Percentiles rank a stretch among this genome's conserved stretches.
Evolutionary conservation across 2,797 vertebrate genomes (phyloP).

Genomic region (Melanotaenia boesemani): DNA sequence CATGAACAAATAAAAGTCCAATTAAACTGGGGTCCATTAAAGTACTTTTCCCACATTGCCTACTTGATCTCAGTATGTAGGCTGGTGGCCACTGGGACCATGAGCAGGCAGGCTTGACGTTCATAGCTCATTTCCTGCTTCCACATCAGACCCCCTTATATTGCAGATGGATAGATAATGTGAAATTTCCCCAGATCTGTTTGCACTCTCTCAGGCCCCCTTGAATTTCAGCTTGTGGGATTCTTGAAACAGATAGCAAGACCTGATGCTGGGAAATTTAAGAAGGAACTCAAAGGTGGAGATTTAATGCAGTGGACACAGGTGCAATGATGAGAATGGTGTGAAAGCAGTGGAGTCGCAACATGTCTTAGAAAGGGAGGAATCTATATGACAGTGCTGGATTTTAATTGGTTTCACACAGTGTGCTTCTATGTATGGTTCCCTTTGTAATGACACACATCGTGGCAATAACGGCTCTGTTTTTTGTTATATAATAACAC

Average conservation of each 20-base stretch:
- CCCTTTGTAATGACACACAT: constrained; percentile 74
- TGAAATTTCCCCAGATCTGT: constrained; percentile 65
- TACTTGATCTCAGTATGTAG: constrained; percentile 76
- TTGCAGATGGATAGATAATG: constrained; percentile 76
- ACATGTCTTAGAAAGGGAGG: constrained; percentile 66
- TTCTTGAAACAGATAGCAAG: constrained; percentile 64
- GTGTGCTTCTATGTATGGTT: constrained; percentile 73
- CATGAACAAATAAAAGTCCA: constrained; percentile 79
- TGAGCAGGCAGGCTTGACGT: constrained; percentile 62
- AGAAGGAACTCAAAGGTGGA: constrained; percentile 48
- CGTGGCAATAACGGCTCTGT: constrained; percentile 63
- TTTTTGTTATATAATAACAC: constrained; percentile 78
- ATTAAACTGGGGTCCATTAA: constrained; percentile 75
- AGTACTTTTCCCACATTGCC: constrained; percentile 58
- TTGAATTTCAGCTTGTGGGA: constrained; percentile 57
- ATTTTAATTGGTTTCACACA: constrained; percentile 81
- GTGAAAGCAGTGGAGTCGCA: constrained; percentile 70
- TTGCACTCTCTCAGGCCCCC: constrained; percentile 54
- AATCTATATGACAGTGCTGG: constrained; percentile 72
- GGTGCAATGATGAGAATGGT: constrained; percentile 69
- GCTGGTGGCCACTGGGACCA: constrained; percentile 69
- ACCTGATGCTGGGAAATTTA: constrained; percentile 57
- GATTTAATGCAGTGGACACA: constrained; percentile 69
- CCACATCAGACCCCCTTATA: constrained; percentile 69
- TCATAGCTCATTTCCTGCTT: constrained; percentile 77